phyloP scores from a whole-genome alignment of 2,113 vertebrate genomes.

The Neolamprologus kungweensis region DNA sequence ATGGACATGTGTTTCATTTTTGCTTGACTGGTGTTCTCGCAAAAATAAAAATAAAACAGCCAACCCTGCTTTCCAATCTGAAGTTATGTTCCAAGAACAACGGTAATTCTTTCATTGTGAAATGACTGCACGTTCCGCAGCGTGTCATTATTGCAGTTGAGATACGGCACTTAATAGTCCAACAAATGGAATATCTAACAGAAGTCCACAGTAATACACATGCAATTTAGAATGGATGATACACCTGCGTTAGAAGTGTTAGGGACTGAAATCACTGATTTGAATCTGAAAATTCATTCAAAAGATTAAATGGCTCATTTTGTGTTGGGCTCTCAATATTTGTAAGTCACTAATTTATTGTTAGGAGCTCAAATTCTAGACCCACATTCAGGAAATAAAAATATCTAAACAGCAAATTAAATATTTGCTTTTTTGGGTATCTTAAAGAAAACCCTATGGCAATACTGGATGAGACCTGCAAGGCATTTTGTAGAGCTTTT shows the following conservation, averaged over 20 bases:
- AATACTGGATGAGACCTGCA: not conserved
- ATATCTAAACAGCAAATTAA: not conserved
- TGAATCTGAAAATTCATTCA: not conserved
- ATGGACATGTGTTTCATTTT: not conserved
- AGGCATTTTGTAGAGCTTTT: not conserved
- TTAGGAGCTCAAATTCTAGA: not conserved
- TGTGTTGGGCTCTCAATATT: not conserved
- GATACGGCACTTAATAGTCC: not conserved
- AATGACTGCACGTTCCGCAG: not conserved
- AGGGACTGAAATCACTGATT: not conserved
- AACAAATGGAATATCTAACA: not conserved
- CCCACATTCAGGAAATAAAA: not conserved
- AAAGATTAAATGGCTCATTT: not conserved
- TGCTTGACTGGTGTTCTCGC: not conserved
- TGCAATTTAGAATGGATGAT: not conserved
- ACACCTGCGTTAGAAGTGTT: not conserved
- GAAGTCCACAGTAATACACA: not conserved
- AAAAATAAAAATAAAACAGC: not conserved
- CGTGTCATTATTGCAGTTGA: not conserved
- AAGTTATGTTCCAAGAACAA: not conserved
- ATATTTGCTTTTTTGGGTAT: not conserved
- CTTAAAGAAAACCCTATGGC: not conserved
- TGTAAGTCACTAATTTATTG: not conserved
- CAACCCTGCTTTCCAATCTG: not conserved
- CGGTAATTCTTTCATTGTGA: not conserved